These are phyloP conservation scores for Resseliella maxima DNA, from an alignment of 2,888 invertebrate species.

Conservation along the genomic window DNA sequence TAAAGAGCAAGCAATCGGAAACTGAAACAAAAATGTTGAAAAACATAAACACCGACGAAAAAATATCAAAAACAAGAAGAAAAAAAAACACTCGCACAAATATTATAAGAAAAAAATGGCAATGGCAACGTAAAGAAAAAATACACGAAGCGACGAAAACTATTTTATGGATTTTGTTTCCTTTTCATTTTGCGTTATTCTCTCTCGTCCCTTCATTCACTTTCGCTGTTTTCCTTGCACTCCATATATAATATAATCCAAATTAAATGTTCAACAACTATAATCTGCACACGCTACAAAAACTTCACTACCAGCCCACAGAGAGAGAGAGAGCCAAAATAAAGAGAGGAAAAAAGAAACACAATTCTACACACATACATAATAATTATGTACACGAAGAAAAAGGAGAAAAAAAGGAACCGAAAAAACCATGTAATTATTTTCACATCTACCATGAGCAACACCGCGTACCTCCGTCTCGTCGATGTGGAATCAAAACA, in stretches of 20 bases:
- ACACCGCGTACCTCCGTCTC: conserved; percentile 24
- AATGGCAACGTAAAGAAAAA: not conserved
- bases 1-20: conserved; percentile 30
- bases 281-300: conserved; percentile 49
- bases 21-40: conserved; percentile 41
- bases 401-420: conserved; percentile 21
- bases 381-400: conserved; percentile 47
- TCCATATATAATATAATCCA: conserved; percentile 41
- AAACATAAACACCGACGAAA: not conserved
- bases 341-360: not conserved
- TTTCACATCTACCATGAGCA: conserved; percentile 39
- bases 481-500: conserved; percentile 30
- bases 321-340: not conserved
- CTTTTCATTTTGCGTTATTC: conserved; percentile 34
- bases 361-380: conserved; percentile 22
- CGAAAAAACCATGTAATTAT: conserved; percentile 53
- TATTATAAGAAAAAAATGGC: not conserved
- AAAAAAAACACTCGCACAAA: not conserved
- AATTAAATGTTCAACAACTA: conserved; percentile 49
- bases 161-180: conserved; percentile 51
- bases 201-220: not conserved
- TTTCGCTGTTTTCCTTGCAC: not conserved
- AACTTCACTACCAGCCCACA: not conserved
- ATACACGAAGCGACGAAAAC: conserved; percentile 21
- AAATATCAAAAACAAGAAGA: not conserved